A percentile compares a stretch with the other conserved stretches of the same genome.
These are phyloP conservation scores for Strigops habroptila DNA, from an alignment of 2,113 vertebrate species.

Conservation along the genomic window DNA sequence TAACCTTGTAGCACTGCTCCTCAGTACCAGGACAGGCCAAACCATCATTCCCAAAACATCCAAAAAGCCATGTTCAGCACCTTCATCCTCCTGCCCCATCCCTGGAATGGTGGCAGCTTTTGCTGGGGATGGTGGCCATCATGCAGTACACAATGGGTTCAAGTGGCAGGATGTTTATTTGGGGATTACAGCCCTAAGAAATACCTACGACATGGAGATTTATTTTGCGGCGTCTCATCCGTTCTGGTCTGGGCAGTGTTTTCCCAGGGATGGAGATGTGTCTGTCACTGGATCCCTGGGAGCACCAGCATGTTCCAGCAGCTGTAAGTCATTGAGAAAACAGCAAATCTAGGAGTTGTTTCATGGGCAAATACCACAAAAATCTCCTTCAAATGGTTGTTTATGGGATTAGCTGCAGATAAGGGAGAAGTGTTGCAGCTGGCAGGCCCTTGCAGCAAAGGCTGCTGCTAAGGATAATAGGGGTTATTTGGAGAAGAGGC, in stretches of 20 bases:
- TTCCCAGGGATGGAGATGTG: conserved; percentile 25
- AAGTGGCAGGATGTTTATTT: conserved; percentile 64
- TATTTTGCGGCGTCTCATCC: neutral
- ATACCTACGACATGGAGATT: conserved; percentile 12
- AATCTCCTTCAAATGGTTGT: neutral
- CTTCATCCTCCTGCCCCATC: neutral
- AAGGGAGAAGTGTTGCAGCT: neutral
- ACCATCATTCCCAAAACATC: neutral
- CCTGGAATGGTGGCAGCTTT: neutral
- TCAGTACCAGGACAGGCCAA: neutral
- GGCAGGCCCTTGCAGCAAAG: neutral
- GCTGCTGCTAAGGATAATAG: neutral
- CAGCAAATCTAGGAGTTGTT: neutral
- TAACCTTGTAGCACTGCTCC: neutral
- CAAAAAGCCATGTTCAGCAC: neutral
- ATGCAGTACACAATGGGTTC: neutral
- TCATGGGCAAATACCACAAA: neutral
- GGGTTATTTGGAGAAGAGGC: neutral
- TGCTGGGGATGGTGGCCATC: neutral
- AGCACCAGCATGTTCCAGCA: neutral
- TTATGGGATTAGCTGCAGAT: neutral
- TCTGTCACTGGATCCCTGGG: neutral
- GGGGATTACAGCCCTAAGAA: conserved; percentile 64
- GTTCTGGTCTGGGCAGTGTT: neutral
- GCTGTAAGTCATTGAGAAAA: conserved; percentile 10